Conservation (phyloP, 1,140 invertebrate species). For the Dendrolimus punctatus region DNA sequence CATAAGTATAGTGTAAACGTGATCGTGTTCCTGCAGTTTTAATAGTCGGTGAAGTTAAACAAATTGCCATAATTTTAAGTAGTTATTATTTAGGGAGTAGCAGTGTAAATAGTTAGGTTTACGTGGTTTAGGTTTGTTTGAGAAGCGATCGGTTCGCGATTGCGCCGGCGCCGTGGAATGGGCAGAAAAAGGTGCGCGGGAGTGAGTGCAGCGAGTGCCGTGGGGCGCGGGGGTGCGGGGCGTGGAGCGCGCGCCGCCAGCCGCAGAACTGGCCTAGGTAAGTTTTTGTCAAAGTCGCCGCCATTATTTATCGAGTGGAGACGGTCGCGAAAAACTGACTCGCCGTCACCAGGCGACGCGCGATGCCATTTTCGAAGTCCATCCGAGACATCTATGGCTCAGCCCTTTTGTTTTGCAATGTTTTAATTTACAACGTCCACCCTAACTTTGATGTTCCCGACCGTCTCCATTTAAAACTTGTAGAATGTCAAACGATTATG, state of each 20-base stretch:
- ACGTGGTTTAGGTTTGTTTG: conserved; percentile 30
- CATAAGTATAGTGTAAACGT: conserved; percentile 69
- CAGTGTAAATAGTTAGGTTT: conserved; percentile 66
- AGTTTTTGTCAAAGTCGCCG: conserved; percentile 69
- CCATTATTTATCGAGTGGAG: conserved; percentile 70
- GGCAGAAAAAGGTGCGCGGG: conserved; percentile 52
- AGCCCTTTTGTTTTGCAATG: conserved; percentile 50
- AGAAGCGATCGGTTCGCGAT: conserved; percentile 54
- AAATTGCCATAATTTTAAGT: conserved; percentile 72
- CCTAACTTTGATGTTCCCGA: conserved; percentile 55
- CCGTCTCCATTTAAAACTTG: conserved; percentile 41
- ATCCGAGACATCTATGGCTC: conserved; percentile 51
- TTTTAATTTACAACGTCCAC: conserved; percentile 60
- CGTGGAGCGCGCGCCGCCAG: conserved; percentile 49
- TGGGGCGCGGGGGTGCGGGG: conserved; percentile 13
- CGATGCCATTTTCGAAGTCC: conserved; percentile 67
- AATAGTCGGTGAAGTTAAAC: conserved; percentile 69
- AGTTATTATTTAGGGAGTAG: conserved; percentile 63
- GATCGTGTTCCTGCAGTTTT: conserved; percentile 70
- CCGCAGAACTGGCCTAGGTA: conserved; percentile 66
- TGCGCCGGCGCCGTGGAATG: conserved; percentile 60
- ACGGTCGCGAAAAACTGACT: conserved; percentile 68
- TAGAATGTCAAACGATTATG: conserved; percentile 17
- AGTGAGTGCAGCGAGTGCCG: conserved; percentile 23
- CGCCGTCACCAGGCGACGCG: conserved; percentile 51